Evolutionary conservation across 2,113 vertebrate genomes (phyloP).

Genomic region (Bombycilla garrulus): DNA sequence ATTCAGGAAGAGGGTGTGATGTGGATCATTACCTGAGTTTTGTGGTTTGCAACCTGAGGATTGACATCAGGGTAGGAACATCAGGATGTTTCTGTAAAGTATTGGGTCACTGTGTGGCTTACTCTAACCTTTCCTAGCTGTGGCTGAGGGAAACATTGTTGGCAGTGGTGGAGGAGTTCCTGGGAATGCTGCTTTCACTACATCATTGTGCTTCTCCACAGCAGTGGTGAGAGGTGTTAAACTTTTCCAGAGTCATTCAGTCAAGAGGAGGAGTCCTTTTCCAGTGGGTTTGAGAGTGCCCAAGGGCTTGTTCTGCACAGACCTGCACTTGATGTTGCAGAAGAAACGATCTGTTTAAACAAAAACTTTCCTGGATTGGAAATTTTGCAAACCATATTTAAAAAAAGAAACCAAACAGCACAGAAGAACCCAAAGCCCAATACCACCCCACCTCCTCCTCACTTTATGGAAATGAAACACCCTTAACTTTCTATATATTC

Average conservation of each 20-base stretch:
- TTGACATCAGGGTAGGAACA: background rate
- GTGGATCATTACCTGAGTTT: background rate
- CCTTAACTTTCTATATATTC: background rate
- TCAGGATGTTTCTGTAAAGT: background rate
- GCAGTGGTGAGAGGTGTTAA: background rate
- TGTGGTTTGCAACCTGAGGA: background rate
- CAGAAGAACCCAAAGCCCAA: background rate
- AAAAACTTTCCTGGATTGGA: accelerated
- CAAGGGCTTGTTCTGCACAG: background rate
- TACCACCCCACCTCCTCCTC: accelerated
- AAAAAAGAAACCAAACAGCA: background rate
- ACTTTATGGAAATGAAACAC: accelerated
- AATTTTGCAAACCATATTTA: background rate
- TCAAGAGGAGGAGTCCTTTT: background rate
- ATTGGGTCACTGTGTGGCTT: background rate
- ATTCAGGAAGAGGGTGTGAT: background rate
- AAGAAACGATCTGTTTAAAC: background rate
- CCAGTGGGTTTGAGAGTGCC: background rate
- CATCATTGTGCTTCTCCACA: background rate
- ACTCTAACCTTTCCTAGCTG: background rate
- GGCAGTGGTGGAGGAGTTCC: background rate
- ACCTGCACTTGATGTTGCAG: background rate
- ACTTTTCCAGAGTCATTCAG: background rate
- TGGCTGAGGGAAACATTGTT: background rate
- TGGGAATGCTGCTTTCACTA: background rate